Evolutionary conservation across 2,113 vertebrate species (phyloP).

Genomic region (Plecturocebus donacophilus): DNA sequence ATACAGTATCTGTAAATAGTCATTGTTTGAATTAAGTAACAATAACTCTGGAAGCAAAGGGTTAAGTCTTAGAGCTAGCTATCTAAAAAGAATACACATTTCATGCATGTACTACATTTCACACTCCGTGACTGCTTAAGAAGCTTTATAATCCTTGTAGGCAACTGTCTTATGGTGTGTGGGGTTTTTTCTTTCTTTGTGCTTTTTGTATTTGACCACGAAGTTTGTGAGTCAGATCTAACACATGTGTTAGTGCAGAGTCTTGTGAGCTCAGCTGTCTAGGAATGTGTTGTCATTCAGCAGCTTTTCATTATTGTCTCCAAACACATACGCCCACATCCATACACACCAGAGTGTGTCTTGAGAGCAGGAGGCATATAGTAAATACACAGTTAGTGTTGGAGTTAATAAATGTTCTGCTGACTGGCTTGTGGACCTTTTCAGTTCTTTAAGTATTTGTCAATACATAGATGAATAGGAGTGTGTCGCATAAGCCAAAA

Average conservation of each 20-base stretch:
- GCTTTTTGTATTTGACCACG: conserved; percentile 32
- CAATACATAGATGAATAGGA: neutral
- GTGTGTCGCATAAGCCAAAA: neutral
- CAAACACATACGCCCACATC: neutral
- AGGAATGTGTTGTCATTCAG: conserved; percentile 53
- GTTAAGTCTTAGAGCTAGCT: neutral
- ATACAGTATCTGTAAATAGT: neutral
- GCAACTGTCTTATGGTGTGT: neutral
- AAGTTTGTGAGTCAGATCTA: conserved; percentile 34
- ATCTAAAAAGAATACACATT: neutral
- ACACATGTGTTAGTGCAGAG: neutral
- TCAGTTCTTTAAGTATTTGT: neutral
- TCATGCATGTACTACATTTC: neutral
- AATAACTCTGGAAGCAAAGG: neutral
- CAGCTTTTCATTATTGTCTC: conserved; percentile 39
- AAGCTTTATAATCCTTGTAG: neutral
- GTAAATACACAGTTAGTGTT: neutral
- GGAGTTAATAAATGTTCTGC: neutral
- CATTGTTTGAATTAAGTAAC: neutral
- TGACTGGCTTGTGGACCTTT: neutral
- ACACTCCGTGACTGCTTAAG: neutral
- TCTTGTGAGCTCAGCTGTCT: conserved; percentile 46
- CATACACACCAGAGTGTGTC: neutral
- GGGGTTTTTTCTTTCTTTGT: neutral
- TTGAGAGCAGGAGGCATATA: neutral